Evolutionary conservation across 1,140 invertebrate genomes (phyloP).

Genomic region (Leptonema lineaticorne): DNA sequence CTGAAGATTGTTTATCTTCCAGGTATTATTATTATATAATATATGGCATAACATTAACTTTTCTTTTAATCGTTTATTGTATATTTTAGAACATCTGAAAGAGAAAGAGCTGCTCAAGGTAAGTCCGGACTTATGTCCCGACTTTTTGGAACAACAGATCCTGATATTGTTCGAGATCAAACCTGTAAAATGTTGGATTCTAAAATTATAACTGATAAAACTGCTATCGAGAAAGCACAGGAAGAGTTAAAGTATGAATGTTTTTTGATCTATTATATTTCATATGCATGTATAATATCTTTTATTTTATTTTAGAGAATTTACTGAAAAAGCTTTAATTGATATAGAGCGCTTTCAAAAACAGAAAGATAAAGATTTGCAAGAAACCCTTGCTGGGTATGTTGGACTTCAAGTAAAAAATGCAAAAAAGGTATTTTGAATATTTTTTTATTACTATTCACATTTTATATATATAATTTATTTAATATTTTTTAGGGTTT

Average conservation of each 20-base stretch:
- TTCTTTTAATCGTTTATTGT: neutral
- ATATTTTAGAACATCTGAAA: constrained; percentile 54
- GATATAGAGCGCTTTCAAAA: constrained; percentile 78
- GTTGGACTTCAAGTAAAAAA: constrained; percentile 78
- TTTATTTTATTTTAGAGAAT: constrained; percentile 61
- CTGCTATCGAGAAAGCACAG: constrained; percentile 60
- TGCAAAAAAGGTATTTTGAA: constrained; percentile 69
- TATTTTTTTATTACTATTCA: neutral
- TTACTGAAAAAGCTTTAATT: constrained; percentile 67
- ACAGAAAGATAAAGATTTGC: constrained; percentile 75
- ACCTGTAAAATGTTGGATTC: constrained; percentile 71
- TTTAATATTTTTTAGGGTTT: constrained; percentile 60
- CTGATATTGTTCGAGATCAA: constrained; percentile 75
- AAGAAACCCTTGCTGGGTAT: constrained; percentile 74
- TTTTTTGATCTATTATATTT: neutral
- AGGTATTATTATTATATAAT: constrained; percentile 49
- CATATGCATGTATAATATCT: neutral
- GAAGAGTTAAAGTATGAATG: constrained; percentile 68
- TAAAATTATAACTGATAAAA: constrained; percentile 67
- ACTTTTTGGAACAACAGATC: constrained; percentile 76
- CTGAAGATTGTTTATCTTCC: constrained; percentile 62
- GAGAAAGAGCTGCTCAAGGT: constrained; percentile 60
- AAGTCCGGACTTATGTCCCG: constrained; percentile 71
- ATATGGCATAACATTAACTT: neutral
- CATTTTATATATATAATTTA: neutral